phyloP scores from a whole-genome alignment of 2,888 invertebrate genomes.

The Mythimna impura region DNA sequence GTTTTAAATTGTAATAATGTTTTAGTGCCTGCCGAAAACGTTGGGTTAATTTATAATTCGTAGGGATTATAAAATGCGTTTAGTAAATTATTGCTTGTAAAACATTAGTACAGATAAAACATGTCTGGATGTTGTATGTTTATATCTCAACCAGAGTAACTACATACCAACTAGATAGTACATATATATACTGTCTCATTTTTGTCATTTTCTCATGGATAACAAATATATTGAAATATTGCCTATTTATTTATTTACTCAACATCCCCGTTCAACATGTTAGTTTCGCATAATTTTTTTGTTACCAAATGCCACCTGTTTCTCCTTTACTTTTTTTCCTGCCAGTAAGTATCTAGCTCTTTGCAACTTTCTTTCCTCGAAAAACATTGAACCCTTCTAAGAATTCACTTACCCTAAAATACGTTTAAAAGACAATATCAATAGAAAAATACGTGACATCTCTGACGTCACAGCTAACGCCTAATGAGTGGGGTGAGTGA shows the following conservation, averaged over 20 bases:
- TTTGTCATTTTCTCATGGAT: background rate
- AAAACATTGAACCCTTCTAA: background rate
- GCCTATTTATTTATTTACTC: background rate
- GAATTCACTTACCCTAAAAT: background rate
- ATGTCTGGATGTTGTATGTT: background rate
- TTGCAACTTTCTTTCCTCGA: too few relatives aligned
- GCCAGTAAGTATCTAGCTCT: too few relatives aligned
- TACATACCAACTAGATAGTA: too few relatives aligned
- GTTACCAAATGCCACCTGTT: too few relatives aligned
- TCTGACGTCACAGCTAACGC: constrained; percentile 51
- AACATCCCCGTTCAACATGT: too few relatives aligned
- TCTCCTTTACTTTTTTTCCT: too few relatives aligned
- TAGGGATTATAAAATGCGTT: constrained; percentile 49
- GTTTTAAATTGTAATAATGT: constrained; percentile 62
- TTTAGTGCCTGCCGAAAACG: constrained; percentile 43
- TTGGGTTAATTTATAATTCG: constrained; percentile 56
- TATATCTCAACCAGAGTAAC: background rate
- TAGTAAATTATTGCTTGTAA: constrained; percentile 41
- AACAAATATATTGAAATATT: background rate
- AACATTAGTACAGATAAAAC: constrained; percentile 19
- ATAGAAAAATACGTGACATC: constrained; percentile 45
- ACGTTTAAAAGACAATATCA: constrained; percentile 18
- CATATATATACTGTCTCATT: too few relatives aligned
- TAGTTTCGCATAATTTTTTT: too few relatives aligned
- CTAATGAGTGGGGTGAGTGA: constrained; percentile 62